A percentile compares a stretch with the other conserved stretches of the same genome.
Evolutionary conservation across 2,888 invertebrate genomes (phyloP).

Genomic region (Lithodes maja): DNA sequence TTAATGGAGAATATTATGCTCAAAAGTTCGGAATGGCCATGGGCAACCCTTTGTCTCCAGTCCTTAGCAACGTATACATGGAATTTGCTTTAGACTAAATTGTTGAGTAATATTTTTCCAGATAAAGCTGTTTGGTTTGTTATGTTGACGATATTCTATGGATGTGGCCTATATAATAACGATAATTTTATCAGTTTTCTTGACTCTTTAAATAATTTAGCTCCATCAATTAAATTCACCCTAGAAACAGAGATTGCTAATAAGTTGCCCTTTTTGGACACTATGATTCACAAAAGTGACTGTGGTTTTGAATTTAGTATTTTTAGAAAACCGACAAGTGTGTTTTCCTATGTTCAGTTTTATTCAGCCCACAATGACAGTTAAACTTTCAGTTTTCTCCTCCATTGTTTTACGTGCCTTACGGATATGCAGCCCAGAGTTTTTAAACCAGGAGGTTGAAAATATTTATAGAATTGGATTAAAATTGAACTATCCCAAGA

Average conservation of each 20-base stretch:
- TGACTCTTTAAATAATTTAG: neutral
- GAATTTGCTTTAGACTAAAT: neutral
- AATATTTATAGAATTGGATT: neutral
- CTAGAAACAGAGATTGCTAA: neutral
- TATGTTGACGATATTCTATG: neutral
- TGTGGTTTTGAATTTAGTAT: neutral
- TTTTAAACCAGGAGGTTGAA: neutral
- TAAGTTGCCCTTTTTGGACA: neutral
- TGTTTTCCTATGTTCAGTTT: neutral
- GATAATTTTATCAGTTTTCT: neutral
- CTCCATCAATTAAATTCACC: neutral
- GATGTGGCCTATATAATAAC: neutral
- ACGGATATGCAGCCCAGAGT: neutral
- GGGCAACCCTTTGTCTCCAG: neutral
- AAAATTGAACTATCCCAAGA: neutral
- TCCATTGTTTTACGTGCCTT: neutral
- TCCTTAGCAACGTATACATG: neutral
- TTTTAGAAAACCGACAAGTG: neutral
- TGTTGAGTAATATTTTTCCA: neutral
- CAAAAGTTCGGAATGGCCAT: neutral
- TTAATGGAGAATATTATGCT: neutral
- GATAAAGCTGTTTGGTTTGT: neutral
- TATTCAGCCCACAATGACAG: neutral
- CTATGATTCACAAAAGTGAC: neutral
- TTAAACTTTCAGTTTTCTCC: neutral